Percentiles rank a stretch among this genome's conserved stretches.
These are phyloP conservation scores for Ectropis grisescens DNA, from an alignment of 1,140 invertebrate genomes.

Conservation along the genomic window DNA sequence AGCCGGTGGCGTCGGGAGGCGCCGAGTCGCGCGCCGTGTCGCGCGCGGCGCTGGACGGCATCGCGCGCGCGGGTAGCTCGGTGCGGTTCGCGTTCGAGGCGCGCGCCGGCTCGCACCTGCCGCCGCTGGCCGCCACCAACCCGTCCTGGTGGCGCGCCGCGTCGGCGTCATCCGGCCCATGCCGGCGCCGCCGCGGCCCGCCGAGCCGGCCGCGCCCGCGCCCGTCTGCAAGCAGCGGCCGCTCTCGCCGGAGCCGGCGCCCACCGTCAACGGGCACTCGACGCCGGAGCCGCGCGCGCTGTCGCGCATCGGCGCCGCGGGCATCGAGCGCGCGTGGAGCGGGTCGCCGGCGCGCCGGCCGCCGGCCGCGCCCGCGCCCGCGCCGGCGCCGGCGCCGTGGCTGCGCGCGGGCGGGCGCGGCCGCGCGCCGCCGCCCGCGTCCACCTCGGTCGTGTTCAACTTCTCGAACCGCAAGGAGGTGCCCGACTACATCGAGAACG, in stretches of 20 bases:
- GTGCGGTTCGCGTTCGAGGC: slow-evolving; percentile 74
- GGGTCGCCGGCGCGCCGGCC: slow-evolving; percentile 23
- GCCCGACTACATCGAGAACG: slow-evolving; percentile 92
- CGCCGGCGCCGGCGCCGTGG: slow-evolving; percentile 14
- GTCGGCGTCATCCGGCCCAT: slow-evolving; percentile 75
- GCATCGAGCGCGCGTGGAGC: slow-evolving; percentile 46
- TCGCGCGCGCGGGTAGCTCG: slow-evolving; percentile 75
- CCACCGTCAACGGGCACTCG: no score
- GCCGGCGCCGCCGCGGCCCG: slow-evolving; percentile 61
- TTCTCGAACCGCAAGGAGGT: slow-evolving; percentile 87
- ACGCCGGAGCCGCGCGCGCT: no score
- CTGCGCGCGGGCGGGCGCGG: slow-evolving; percentile 16
- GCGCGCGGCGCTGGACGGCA: slow-evolving; percentile 75
- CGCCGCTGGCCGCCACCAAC: slow-evolving; percentile 51
- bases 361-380: background rate
- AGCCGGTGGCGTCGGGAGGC: no score
- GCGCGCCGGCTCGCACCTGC: slow-evolving; percentile 64
- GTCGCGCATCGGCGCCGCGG: slow-evolving; percentile 23
- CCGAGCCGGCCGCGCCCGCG: slow-evolving; percentile 26
- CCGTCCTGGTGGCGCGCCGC: slow-evolving; percentile 45
- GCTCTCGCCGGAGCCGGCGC: no score
- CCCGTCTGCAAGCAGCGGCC: no score
- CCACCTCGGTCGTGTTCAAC: slow-evolving; percentile 88
- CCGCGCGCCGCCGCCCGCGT: slow-evolving; percentile 32
- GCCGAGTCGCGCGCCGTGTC: slow-evolving; percentile 58